Evolutionary conservation across 1,140 invertebrate species (phyloP), one percentile per base, ranked within the genome.

Genomic region (Batillaria attramentaria): DNA sequence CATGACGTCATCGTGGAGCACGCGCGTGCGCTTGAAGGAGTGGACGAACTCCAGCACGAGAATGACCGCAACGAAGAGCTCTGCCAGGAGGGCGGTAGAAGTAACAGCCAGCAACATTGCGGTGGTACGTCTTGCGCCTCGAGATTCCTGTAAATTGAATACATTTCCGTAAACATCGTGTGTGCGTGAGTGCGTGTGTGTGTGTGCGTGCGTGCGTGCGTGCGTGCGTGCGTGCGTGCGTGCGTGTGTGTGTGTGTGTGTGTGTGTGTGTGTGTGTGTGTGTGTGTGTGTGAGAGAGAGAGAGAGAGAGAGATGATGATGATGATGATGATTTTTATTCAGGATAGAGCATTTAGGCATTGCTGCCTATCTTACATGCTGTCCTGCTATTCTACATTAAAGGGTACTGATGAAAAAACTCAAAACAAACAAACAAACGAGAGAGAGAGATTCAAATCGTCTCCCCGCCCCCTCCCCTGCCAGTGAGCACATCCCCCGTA

Each of bases 21-120:
- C 4, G 16, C 28, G n/a, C 31, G 18, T 8, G n/a, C 31, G 39
- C 33, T 8, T 3, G 39, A 5, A 35, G 13, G n/a, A 6, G 39
- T 42, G 66, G 8, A 69, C 0, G 35, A 69, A 69, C 39, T 69
- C 37, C 39, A 42, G 20, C 18, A 69, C 37, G 10, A 69, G 66
- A 42, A 69, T 69, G 66, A 69, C 37, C 31, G 6, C 39, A 16
- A 42, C 66, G 20, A 39, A 20, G 18, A 69, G 37, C 39, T 69
- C 66, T 37, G 66, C 43, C 37, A 42, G 66, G 37, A 69, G 66
- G 37, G 66, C 66, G 0, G 66, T 69, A 41, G 37, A 41, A 24
- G 66, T 42, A 37, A 69, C 66, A n/a, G 66, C 43, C 66, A 69
- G 20, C 66, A 42, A 41, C 66, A 69, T 69, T 24, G 43, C 39